These are phyloP conservation scores for Oenanthe oenanthe DNA, from an alignment of 2,113 vertebrate genomes.

Conservation along the genomic window DNA sequence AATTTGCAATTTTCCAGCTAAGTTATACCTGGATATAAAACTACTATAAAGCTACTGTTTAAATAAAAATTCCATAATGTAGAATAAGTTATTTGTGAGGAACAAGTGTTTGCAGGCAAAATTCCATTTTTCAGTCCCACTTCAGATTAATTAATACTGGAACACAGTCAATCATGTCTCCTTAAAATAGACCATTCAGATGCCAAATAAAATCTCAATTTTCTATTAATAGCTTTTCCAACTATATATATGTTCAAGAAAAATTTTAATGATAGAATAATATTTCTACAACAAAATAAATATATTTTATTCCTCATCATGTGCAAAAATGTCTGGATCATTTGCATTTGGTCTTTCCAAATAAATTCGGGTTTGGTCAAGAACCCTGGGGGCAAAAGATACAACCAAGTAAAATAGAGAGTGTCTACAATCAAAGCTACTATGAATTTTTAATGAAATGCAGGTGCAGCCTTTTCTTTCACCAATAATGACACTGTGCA, in stretches of 20 bases:
- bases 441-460: slow-evolving; percentile 6
- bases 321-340: background rate
- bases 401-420: background rate
- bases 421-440: background rate
- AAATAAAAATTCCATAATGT: background rate
- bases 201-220: background rate
- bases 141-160: background rate
- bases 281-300: background rate
- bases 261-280: background rate
- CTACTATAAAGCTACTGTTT: background rate
- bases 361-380: background rate
- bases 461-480: background rate
- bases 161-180: background rate
- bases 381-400: background rate
- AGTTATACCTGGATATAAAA: background rate
- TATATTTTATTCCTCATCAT: background rate
- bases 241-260: background rate
- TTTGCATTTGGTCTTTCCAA: background rate
- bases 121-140: background rate
- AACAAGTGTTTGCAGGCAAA: background rate
- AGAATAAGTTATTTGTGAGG: background rate
- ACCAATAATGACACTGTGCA: background rate
- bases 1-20: background rate
- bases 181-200: background rate
- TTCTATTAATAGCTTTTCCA: background rate